Conservation (phyloP, 2,113 vertebrate species). For the Oreotrochilus melanogaster region DNA sequence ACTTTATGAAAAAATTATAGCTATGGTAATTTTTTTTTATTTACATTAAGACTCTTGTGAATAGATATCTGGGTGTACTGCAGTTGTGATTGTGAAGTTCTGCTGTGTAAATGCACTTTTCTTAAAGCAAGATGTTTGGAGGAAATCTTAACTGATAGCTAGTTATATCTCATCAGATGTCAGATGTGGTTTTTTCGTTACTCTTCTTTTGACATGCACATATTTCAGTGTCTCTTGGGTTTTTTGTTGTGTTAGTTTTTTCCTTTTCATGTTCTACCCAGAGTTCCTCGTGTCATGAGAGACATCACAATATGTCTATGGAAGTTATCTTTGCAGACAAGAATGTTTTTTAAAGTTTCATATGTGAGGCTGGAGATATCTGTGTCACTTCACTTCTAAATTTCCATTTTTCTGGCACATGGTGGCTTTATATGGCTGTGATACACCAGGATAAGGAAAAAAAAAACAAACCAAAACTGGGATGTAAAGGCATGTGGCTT, state of each 20-base stretch:
- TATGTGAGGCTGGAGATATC: not conserved
- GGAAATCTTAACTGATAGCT: not conserved
- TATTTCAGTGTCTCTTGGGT: not conserved
- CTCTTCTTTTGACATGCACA: not conserved
- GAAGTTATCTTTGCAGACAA: not conserved
- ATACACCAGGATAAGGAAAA: not conserved
- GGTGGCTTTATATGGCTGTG: not conserved
- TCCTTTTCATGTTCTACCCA: not conserved
- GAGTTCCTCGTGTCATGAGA: not conserved
- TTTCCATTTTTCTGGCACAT: too few relatives aligned
- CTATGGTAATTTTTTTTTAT: not conserved
- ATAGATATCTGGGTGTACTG: not conserved
- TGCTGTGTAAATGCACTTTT: not conserved
- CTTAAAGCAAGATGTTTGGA: not conserved
- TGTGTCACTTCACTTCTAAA: slow-evolving; percentile 24
- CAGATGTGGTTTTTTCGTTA: not conserved
- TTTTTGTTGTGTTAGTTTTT: too few relatives aligned
- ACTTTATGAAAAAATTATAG: not conserved
- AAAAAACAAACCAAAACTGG: not conserved
- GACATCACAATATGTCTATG: not conserved
- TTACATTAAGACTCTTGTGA: accelerated
- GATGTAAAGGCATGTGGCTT: slow-evolving; percentile 42
- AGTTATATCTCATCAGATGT: not conserved
- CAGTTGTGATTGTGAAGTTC: not conserved
- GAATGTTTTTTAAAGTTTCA: not conserved